Percentiles rank a stretch among this genome's conserved stretches.
These are phyloP conservation scores for Danio kyathit DNA, from an alignment of 2,797 vertebrate genomes.

Conservation along the genomic window DNA sequence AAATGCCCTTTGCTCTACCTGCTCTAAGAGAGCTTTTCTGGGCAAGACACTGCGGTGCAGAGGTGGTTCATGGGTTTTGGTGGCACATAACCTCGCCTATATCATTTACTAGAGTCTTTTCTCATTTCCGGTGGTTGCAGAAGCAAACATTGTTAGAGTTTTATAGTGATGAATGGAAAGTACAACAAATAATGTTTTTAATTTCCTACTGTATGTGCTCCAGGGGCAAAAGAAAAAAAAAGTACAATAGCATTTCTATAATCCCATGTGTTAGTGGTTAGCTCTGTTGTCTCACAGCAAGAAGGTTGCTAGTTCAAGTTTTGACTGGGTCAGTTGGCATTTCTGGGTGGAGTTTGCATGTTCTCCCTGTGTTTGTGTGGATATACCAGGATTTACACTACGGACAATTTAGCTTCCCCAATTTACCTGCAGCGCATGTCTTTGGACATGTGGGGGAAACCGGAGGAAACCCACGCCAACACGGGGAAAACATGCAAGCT, in stretches of 20 bases:
- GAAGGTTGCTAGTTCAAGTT: too few species aligned
- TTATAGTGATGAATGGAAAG: neutral
- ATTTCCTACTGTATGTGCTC: neutral
- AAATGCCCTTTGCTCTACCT: conserved; percentile 66
- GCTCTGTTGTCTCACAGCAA: too few species aligned
- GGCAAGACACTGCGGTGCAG: neutral
- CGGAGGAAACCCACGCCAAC: too few species aligned
- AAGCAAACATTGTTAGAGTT: neutral
- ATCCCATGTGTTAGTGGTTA: too few species aligned
- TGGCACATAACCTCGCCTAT: neutral
- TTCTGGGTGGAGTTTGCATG: too few species aligned
- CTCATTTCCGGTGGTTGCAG: neutral
- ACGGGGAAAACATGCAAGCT: too few species aligned
- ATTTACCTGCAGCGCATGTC: too few species aligned
- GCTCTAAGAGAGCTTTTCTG: conserved; percentile 54
- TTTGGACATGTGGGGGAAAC: too few species aligned
- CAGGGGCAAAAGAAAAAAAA: neutral
- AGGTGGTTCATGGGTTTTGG: neutral
- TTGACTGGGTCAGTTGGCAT: too few species aligned
- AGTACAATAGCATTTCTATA: neutral
- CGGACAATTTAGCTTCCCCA: too few species aligned
- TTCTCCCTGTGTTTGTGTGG: too few species aligned
- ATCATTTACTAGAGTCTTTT: neutral
- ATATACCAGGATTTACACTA: too few species aligned
- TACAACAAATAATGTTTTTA: neutral